Conservation (phyloP, 37 sponge, comb jelly and placozoan genomes). For the Spongia lamella region DNA sequence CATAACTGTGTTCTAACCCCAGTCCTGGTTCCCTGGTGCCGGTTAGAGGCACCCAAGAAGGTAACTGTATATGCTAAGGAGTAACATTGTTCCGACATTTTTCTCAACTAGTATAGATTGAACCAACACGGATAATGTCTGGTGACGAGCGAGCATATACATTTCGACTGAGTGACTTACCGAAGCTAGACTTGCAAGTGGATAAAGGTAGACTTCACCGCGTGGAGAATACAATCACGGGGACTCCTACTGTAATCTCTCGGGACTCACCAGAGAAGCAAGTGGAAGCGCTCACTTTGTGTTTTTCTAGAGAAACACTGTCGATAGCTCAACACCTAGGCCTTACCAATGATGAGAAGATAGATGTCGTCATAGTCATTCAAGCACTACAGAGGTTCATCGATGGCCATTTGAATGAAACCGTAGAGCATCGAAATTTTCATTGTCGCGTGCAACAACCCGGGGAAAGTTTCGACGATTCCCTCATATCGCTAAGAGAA, state of each 20-base stretch:
- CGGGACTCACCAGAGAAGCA: constrained; percentile 16
- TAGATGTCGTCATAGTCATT: neutral
- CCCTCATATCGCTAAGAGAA: constrained; percentile 16
- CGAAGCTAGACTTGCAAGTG: too few relatives aligned
- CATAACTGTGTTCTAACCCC: too few relatives aligned
- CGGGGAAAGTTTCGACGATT: constrained; percentile 23
- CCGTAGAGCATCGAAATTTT: constrained; percentile 19
- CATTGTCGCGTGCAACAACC: constrained; percentile 16
- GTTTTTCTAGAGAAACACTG: constrained; percentile 30
- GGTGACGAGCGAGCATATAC: too few relatives aligned
- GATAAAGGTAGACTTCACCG: constrained; percentile 27
- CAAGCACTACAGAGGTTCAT: neutral
- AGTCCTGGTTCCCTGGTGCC: too few relatives aligned
- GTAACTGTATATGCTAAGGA: too few relatives aligned
- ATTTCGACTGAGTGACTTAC: too few relatives aligned
- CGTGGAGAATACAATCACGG: constrained; percentile 29
- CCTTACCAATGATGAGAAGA: constrained; percentile 8
- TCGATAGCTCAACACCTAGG: constrained; percentile 31
- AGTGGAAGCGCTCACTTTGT: constrained; percentile 32
- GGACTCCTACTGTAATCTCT: constrained; percentile 32
- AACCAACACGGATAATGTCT: too few relatives aligned
- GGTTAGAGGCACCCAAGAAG: too few relatives aligned
- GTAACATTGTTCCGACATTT: too few relatives aligned
- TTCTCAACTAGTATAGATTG: too few relatives aligned
- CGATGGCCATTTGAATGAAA: constrained; percentile 11